Conservation (phyloP, 2,113 vertebrate genomes). For the Trichomycterus rosablanca region DNA sequence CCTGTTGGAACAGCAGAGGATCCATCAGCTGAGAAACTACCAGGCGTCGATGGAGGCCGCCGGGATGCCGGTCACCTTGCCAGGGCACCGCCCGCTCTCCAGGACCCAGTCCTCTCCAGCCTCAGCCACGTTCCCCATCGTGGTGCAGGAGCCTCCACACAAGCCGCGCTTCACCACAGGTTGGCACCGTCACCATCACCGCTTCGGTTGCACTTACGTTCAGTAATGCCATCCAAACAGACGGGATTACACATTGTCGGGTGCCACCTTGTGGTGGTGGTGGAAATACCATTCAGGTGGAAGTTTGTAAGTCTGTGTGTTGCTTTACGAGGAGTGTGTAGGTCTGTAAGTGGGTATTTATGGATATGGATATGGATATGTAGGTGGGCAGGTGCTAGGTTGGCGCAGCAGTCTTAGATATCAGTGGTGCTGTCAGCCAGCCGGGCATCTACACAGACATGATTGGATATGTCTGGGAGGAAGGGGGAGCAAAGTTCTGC, state of each 20-base stretch:
- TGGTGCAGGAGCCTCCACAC: conserved; percentile 78
- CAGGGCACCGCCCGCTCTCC: conserved; percentile 86
- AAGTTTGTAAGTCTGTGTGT: not conserved
- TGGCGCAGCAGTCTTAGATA: too few species aligned
- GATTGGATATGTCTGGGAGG: too few species aligned
- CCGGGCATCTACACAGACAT: too few species aligned
- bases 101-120: conserved; percentile 93
- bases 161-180: conserved; percentile 96
- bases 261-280: not conserved
- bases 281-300: not conserved
- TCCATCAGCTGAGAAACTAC: conserved; percentile 93
- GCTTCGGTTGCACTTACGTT: not conserved
- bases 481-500: too few species aligned
- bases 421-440: too few species aligned
- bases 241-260: not conserved
- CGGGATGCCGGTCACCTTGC: conserved; percentile 77
- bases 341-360: not conserved
- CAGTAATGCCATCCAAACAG: too few species aligned
- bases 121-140: conserved; percentile 85
- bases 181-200: conserved; percentile 23
- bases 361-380: not conserved
- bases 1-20: conserved; percentile 90
- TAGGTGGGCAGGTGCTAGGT: too few species aligned
- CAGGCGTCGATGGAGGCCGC: conserved; percentile 91
- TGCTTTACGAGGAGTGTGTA: not conserved